These are phyloP conservation scores for Mactra quadrangularis DNA, from an alignment of 1,140 invertebrate species.

Conservation along the genomic window DNA sequence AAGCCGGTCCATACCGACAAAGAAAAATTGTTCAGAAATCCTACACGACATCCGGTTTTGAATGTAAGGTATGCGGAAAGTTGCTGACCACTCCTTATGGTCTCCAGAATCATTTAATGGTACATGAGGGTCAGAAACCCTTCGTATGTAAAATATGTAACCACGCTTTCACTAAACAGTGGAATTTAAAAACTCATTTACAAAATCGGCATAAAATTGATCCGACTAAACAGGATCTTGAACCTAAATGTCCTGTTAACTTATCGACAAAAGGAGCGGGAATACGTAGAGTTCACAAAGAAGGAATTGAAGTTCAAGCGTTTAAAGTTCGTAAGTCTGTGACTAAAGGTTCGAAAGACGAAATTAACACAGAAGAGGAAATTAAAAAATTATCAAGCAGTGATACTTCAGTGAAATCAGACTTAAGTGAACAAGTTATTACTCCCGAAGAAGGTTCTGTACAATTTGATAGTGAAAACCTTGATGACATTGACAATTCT, in stretches of 20 bases:
- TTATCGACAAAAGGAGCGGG: constrained; percentile 28
- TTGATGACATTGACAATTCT: constrained; percentile 22
- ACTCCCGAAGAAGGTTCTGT: background rate
- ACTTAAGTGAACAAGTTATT: background rate
- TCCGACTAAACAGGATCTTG: constrained; percentile 49
- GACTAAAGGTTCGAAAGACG: background rate
- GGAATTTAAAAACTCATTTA: constrained; percentile 62
- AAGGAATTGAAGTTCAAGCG: background rate
- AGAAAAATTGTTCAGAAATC: constrained; percentile 54
- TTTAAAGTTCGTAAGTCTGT: background rate
- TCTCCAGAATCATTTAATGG: constrained; percentile 57
- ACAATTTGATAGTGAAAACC: constrained; percentile 3
- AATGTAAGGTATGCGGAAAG: constrained; percentile 56
- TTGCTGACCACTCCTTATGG: constrained; percentile 59
- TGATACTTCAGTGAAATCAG: background rate
- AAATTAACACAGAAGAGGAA: background rate
- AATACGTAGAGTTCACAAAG: constrained; percentile 7
- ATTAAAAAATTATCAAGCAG: background rate
- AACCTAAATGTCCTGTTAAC: constrained; percentile 39
- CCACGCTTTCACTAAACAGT: constrained; percentile 60
- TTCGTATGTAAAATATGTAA: constrained; percentile 61
- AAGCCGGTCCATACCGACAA: constrained; percentile 31
- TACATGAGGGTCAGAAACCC: constrained; percentile 59
- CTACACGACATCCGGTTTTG: constrained; percentile 38
- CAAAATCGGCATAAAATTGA: constrained; percentile 60